A percentile compares a stretch with the other conserved stretches of the same genome.
Evolutionary conservation across 2,113 vertebrate species (phyloP).

Genomic region (Eudyptes chrysolophus): DNA sequence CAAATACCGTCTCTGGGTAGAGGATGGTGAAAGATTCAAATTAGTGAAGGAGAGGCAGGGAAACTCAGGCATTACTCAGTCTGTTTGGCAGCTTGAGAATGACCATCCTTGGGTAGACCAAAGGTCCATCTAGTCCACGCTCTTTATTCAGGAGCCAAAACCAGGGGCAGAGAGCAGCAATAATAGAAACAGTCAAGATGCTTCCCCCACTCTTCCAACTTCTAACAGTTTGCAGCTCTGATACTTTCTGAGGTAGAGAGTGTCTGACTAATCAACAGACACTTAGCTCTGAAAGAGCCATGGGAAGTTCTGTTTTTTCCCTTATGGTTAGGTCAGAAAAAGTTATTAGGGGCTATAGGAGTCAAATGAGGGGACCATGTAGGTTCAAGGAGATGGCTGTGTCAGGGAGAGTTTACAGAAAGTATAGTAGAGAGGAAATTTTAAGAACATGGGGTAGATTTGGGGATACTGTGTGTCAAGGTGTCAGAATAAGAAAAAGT

Average conservation of each 20-base stretch:
- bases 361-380: not conserved
- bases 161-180: rapidly evolving
- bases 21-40: not conserved
- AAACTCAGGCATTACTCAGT: not conserved
- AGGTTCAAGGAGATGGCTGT: not conserved
- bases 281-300: not conserved
- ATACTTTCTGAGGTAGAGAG: not conserved
- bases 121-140: not conserved
- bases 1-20: not conserved
- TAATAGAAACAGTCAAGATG: not conserved
- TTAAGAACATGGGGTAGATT: not conserved
- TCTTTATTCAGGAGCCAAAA: not conserved
- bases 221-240: not conserved
- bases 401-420: not conserved
- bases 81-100: not conserved
- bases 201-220: not conserved
- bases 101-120: not conserved
- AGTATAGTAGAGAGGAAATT: not conserved
- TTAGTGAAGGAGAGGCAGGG: not conserved
- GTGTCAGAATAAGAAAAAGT: not conserved
- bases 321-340: not conserved
- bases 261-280: not conserved
- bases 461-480: not conserved
- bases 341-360: not conserved
- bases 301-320: not conserved